Conservation (phyloP, 2,888 invertebrate species). For the Leucophenga montana region DNA sequence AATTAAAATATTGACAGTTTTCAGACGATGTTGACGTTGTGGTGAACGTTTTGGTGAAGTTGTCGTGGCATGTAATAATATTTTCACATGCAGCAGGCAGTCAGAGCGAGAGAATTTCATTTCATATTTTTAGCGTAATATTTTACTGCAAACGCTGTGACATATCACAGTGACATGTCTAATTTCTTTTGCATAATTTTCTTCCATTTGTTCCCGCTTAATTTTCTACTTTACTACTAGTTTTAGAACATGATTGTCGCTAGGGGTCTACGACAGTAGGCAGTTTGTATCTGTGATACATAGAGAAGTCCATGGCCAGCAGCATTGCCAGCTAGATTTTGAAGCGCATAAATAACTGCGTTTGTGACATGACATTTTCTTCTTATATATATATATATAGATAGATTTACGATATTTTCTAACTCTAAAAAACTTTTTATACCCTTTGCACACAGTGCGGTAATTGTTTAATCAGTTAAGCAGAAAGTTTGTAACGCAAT, state of each 20-base stretch:
- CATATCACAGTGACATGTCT: slow-evolving; percentile 26
- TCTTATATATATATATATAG: neutral
- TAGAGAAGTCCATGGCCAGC: no score
- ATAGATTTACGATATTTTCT: neutral
- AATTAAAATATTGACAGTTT: slow-evolving; percentile 66
- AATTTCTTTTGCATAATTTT: slow-evolving; percentile 21
- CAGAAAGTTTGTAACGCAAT: no score
- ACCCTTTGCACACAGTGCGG: neutral
- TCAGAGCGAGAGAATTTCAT: neutral
- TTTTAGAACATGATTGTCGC: no score
- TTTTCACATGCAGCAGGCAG: no score
- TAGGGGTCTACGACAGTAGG: no score
- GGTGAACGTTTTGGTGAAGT: no score
- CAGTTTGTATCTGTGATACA: no score
- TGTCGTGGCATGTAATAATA: no score
- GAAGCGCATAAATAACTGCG: slow-evolving; percentile 68
- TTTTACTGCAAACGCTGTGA: slow-evolving; percentile 20
- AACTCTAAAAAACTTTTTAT: neutral
- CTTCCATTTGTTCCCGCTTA: neutral
- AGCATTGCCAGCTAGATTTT: slow-evolving; percentile 25
- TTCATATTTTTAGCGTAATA: slow-evolving; percentile 20
- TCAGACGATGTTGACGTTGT: slow-evolving; percentile 38
- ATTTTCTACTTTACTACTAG: no score
- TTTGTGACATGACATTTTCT: slow-evolving; percentile 56
- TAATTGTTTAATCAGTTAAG: no score